Conservation (phyloP, 2,113 vertebrate genomes). For the Poeciliopsis prolifica region DNA sequence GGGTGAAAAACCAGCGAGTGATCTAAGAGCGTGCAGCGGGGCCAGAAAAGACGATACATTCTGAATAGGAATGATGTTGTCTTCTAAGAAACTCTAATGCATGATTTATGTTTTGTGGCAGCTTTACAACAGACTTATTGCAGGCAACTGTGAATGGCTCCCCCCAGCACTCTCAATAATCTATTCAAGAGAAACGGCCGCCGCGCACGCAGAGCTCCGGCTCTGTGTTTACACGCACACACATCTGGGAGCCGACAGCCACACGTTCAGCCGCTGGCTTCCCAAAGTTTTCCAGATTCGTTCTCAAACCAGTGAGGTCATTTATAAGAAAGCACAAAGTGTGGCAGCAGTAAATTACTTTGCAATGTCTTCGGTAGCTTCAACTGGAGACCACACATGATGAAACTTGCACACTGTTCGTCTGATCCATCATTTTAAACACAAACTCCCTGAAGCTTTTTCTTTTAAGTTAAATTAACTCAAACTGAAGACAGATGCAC, state of each 20-base stretch:
- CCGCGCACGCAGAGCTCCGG: constrained; percentile 34
- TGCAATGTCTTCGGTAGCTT: background rate
- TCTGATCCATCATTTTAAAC: background rate
- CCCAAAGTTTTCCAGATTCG: constrained; percentile 4
- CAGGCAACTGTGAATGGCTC: constrained; percentile 19
- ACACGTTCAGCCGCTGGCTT: background rate
- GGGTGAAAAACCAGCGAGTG: constrained; percentile 25
- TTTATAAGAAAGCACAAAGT: background rate
- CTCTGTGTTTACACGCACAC: constrained; percentile 23
- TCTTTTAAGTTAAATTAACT: constrained; percentile 2
- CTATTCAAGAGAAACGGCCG: constrained; percentile 31
- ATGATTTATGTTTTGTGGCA: constrained; percentile 56
- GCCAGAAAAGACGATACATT: constrained; percentile 13
- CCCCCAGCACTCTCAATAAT: constrained; percentile 19
- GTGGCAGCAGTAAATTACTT: background rate
- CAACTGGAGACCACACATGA: constrained; percentile 12
- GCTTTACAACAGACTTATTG: constrained; percentile 10
- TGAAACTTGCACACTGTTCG: background rate
- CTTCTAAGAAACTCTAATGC: constrained; percentile 51
- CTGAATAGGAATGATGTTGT: constrained; percentile 45
- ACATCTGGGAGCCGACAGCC: constrained; percentile 44
- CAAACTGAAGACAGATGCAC: constrained; percentile 8
- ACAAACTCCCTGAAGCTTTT: background rate
- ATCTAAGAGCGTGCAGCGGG: constrained; percentile 3
- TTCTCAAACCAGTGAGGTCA: constrained; percentile 5